A percentile compares a stretch with the other conserved stretches of the same genome.
Conservation (phyloP, 2,797 vertebrate species). For the Sebastes taczanowskii region DNA sequence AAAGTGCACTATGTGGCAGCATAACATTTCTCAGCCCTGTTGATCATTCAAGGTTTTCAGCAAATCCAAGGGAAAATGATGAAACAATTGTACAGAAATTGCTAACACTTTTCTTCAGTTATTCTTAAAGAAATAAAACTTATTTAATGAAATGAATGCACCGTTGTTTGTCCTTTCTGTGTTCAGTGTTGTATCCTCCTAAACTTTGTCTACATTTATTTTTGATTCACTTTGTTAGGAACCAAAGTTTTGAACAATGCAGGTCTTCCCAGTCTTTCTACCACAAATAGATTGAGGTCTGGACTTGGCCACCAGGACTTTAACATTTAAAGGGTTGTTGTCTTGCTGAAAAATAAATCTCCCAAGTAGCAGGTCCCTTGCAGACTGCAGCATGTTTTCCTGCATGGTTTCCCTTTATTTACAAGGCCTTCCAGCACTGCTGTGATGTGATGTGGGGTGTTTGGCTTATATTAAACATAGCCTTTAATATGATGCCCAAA, state of each 20-base stretch:
- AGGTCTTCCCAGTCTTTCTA: background rate
- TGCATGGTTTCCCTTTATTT: background rate
- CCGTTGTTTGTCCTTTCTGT: conserved; percentile 48
- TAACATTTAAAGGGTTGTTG: background rate
- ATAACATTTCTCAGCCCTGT: conserved; percentile 81
- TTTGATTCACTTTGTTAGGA: conserved; percentile 3
- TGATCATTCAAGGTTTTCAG: conserved; percentile 80
- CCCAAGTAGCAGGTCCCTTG: background rate
- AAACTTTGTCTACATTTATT: background rate
- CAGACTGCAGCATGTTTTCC: background rate
- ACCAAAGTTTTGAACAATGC: background rate
- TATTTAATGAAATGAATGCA: conserved; percentile 85
- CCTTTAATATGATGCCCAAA: background rate
- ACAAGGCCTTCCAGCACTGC: background rate
- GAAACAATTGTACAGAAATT: conserved; percentile 88
- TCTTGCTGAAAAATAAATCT: conserved; percentile 4
- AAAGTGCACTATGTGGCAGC: conserved; percentile 83
- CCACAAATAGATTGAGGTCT: background rate
- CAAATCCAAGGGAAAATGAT: conserved; percentile 80
- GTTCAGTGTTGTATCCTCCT: background rate
- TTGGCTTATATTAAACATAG: background rate
- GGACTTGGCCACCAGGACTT: background rate
- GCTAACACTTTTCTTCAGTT: conserved; percentile 86
- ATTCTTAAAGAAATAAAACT: conserved; percentile 89
- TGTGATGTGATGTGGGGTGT: background rate